Conservation (phyloP, 2,888 invertebrate genomes). For the Synanthedon tipuliformis region DNA sequence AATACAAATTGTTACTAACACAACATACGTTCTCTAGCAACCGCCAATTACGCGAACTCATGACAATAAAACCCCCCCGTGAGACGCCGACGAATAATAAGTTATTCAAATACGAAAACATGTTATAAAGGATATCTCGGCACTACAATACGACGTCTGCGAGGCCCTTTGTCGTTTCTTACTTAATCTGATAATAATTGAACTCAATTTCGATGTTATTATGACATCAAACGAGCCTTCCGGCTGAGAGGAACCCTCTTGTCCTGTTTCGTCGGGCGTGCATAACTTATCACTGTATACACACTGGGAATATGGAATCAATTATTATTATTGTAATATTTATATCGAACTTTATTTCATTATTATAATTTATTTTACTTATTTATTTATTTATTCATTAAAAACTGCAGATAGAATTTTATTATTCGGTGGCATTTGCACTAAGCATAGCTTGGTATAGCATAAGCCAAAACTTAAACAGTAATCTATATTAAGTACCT, state of each 20-base stretch:
- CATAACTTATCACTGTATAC: background rate
- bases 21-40: background rate
- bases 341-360: too few relatives aligned
- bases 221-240: conserved; percentile 23
- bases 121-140: conserved; percentile 15
- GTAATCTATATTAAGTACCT: too few relatives aligned
- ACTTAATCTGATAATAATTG: conserved; percentile 36
- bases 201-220: conserved; percentile 33
- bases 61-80: conserved; percentile 1
- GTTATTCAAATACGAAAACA: conserved; percentile 19
- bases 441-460: too few relatives aligned
- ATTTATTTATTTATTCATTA: too few relatives aligned
- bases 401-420: too few relatives aligned
- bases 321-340: too few relatives aligned
- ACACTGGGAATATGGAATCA: background rate
- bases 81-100: conserved; percentile 11
- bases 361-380: too few relatives aligned
- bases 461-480: too few relatives aligned
- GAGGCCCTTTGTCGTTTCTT: conserved; percentile 23
- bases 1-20: conserved; percentile 5
- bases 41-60: background rate
- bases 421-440: too few relatives aligned
- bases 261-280: conserved; percentile 3
- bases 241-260: conserved; percentile 8
- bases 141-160: conserved; percentile 15